Evolutionary conservation across 2,113 vertebrate genomes (phyloP), one percentile per base, ranked within the genome.

Genomic region (Notothenia rossii): DNA sequence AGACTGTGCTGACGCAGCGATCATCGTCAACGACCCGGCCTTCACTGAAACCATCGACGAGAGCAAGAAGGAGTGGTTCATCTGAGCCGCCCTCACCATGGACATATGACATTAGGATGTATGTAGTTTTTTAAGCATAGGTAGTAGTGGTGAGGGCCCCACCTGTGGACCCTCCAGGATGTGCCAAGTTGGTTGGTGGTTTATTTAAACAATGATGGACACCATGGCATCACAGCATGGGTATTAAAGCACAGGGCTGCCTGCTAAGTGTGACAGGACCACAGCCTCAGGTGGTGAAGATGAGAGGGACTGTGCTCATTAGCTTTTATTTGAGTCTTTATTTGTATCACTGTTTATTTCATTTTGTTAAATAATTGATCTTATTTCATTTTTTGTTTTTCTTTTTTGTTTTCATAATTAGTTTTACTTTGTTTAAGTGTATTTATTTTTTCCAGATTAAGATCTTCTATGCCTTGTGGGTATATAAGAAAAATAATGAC

Each of bases 51-150:
- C 96, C 91, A 99, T 99, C 0, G 98, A 99, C 0, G 98, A 99
- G 83, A 99, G 97, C 96, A 99, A 99, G 93, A 99, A 99, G 88
- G 98, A 99, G 75, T 99, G 98, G 98, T 98, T 99, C 74, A 99
- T 99, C 84, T 99, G 92, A 93, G 0, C 9, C 68, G 3, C 36
- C 14, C 62, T 1, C 62, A 51, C 18, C 43, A 36, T 8, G 66
- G 22, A 75, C 77, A 87, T 63, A 12, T 87, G 72, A 91, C 91
- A 80, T 93, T 94, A 93, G 93, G 61, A 72, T 93, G 64, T 79
- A 72, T 69, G 78, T 83, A 75, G 76, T 76, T 86, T 77, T 66
- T 43, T 77, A 88, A 66, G 58, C 75, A 3, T 82, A 72, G 74
- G 64, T 54, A 80, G 49, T 55, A 76, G 82, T 81, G 65, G 59